Evolutionary conservation across 2,888 invertebrate species (phyloP).

Genomic region (Drosophila mimetica): DNA sequence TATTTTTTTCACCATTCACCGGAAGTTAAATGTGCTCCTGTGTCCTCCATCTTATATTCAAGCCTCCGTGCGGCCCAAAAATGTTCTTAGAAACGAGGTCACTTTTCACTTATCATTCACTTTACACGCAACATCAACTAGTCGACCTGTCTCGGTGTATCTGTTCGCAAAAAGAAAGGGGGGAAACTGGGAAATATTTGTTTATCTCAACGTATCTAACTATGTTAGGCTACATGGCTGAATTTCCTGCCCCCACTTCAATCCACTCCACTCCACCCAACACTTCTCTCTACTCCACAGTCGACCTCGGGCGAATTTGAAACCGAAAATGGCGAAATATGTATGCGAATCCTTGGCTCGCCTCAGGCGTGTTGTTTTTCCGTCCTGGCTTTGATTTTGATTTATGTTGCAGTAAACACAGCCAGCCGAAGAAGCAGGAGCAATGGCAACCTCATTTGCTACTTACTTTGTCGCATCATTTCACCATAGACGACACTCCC

Average conservation of each 20-base stretch:
- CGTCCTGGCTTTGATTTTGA: conserved; percentile 71
- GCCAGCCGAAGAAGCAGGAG: conserved; percentile 41
- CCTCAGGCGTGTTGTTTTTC: conserved; percentile 45
- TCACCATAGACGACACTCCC: conserved; percentile 49
- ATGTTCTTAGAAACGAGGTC: background rate
- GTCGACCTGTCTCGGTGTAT: conserved; percentile 31
- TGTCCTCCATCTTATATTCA: too few species aligned
- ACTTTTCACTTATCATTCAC: conserved; percentile 33
- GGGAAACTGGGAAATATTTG: conserved; percentile 54
- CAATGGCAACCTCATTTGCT: conserved; percentile 70
- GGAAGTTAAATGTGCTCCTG: too few species aligned
- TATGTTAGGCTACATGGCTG: conserved; percentile 62
- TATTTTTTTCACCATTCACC: too few species aligned
- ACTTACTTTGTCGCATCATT: conserved; percentile 79
- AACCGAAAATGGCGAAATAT: conserved; percentile 34
- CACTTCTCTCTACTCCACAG: conserved; percentile 8
- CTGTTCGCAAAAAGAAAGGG: conserved; percentile 40
- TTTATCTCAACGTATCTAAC: conserved; percentile 68
- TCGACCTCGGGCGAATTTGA: conserved; percentile 19
- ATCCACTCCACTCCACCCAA: conserved; percentile 6
- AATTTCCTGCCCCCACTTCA: conserved; percentile 44
- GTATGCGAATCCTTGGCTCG: conserved; percentile 26
- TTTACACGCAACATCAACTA: conserved; percentile 37
- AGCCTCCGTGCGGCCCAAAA: too few species aligned
- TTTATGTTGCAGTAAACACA: conserved; percentile 73